A percentile compares a stretch with the other conserved stretches of the same genome.
Conservation (phyloP, 2,797 vertebrate genomes). For the Anisognathus igniventris region DNA sequence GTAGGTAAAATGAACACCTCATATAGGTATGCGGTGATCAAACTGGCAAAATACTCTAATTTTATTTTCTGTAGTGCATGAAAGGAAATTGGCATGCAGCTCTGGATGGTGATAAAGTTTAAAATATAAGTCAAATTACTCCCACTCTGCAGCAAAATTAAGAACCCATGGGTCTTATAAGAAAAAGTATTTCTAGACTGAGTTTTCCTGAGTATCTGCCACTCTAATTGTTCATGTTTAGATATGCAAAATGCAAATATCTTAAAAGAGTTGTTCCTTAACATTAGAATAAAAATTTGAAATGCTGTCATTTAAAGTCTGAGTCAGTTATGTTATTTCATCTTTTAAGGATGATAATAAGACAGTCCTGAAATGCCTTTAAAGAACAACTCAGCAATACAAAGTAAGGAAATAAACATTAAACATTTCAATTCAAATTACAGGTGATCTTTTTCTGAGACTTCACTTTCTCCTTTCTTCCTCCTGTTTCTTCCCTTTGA, state of each 20-base stretch:
- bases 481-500: not conserved
- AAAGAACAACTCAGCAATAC: not conserved
- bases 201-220: not conserved
- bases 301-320: not conserved
- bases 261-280: not conserved
- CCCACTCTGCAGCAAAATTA: slow-evolving; percentile 24
- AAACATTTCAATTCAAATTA: not conserved
- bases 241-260: slow-evolving; percentile 7
- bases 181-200: not conserved
- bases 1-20: not conserved
- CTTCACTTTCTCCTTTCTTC: not conserved
- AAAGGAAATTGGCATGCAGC: not conserved
- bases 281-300: not conserved
- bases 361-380: not conserved
- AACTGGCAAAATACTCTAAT: not conserved
- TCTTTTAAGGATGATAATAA: not conserved
- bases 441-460: not conserved
- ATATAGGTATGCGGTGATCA: not conserved
- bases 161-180: not conserved
- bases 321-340: not conserved
- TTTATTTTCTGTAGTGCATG: not conserved
- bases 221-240: not conserved
- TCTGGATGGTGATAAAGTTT: not conserved
- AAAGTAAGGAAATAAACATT: not conserved
- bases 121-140: slow-evolving; percentile 26